phyloP scores from a whole-genome alignment of 2,888 invertebrate genomes.

The Toxonevra muliebris region DNA sequence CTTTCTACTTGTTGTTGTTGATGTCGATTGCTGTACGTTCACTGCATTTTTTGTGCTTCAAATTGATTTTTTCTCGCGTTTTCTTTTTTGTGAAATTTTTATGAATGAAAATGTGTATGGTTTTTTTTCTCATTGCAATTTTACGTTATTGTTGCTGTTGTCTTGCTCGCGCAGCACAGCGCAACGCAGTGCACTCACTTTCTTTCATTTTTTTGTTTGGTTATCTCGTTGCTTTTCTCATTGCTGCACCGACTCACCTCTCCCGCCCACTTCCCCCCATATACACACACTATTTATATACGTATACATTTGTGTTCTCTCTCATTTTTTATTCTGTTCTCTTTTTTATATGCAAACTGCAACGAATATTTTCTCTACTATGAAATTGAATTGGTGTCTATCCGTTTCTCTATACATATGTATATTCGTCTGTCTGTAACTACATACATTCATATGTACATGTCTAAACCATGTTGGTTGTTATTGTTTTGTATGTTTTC shows the following conservation, averaged over 20 bases:
- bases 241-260: background rate
- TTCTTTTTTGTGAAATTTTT: background rate
- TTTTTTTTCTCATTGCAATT: background rate
- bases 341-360: constrained; percentile 11
- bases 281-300: background rate
- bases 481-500: constrained; percentile 3
- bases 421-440: background rate
- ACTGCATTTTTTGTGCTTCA: background rate
- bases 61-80: background rate
- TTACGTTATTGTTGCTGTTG: background rate
- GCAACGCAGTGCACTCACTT: background rate
- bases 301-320: constrained; percentile 12
- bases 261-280: background rate
- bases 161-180: too few species aligned
- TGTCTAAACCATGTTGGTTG: background rate
- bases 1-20: constrained; percentile 7
- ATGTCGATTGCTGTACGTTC: constrained; percentile 19
- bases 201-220: background rate
- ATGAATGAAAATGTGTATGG: background rate
- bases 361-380: constrained; percentile 11
- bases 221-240: constrained; percentile 12
- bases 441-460: background rate
- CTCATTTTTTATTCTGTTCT: constrained; percentile 18
- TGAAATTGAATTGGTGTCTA: too few species aligned
- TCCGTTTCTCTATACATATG: background rate